These are phyloP conservation scores for Steatornis caripensis DNA, from an alignment of 2,113 vertebrate species.

Conservation along the genomic window DNA sequence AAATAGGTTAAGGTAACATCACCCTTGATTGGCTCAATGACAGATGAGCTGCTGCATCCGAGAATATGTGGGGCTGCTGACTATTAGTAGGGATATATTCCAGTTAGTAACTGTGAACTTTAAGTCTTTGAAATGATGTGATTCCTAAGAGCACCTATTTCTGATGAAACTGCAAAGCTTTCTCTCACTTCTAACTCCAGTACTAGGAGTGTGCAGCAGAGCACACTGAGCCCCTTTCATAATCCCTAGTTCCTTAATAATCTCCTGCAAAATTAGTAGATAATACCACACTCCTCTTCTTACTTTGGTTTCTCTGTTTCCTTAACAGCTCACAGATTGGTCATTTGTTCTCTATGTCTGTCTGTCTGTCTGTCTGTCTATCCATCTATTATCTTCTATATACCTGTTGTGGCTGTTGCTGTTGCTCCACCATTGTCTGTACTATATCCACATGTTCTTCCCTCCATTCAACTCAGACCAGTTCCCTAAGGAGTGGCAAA, in stretches of 20 bases:
- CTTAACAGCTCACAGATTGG: background rate
- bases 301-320: background rate
- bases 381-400: background rate
- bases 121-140: background rate
- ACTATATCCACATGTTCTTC: background rate
- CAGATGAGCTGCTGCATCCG: background rate
- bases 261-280: background rate
- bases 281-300: background rate
- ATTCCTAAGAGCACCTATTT: background rate
- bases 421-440: background rate
- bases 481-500: background rate
- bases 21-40: background rate
- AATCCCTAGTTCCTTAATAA: background rate
- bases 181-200: background rate
- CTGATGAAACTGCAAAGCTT: background rate
- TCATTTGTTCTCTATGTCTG: background rate
- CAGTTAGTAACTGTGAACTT: background rate
- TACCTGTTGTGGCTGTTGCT: background rate
- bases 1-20: background rate
- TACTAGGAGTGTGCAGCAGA: background rate
- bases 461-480: accelerated
- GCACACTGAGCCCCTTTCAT: background rate
- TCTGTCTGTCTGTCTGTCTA: background rate
- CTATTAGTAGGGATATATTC: background rate
- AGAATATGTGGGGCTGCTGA: background rate